Base-by-base conservation (phyloP, 2,888 invertebrate species). In the Lasioglossum morio region DNA sequence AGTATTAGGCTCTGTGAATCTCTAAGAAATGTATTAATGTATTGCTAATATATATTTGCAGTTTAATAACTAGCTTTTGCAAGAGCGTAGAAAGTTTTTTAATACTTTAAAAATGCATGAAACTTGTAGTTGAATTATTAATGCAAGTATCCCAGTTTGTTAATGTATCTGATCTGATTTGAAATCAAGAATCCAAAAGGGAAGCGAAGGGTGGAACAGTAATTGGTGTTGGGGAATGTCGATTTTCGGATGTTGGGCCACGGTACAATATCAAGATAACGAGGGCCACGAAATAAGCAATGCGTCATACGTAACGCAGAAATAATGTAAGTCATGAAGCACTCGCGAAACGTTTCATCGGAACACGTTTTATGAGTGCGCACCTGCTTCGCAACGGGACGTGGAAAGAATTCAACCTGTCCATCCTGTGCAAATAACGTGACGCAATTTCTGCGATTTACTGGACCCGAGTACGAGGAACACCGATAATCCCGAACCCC, bases 341-440 rank as follows among this genome's bases (percentile, higher is more conserved):
- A 70, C 80, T 81, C 86, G 77, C 77, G 87, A 83, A 81, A 77
- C 81, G 86, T 78, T 82, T 84, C 72, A 82, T 84, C 81, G 84
- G 63, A 88, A 84, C 79, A 48, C 86, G 86, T 86, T 89, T 89
- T 82, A 88, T 80, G 84, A 84, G 79, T 74, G 76, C 76, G 81
- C 89, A 89, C 90, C 88, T 89, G 89, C 88, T 81, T 78, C 79
- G 37, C 53, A 89, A 84, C 84, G 87, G 87, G 53, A 87, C 87
- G 88, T 85, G 84, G 77, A 82, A 89, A 85, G 87, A 84, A 89
- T 89, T 77, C 76, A 63, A 76, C 63, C 76, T 80, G 79, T 79
- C 73, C 72, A 73, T 79, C 72, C 63, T 53, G 83, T 66, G 70
- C 83, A 57, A 76, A 30, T 72, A 46, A 73, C 76, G 60, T 86